Percentiles rank a stretch among this genome's conserved stretches.
Conservation (phyloP, 1,140 invertebrate species). For the Euura lappo region DNA sequence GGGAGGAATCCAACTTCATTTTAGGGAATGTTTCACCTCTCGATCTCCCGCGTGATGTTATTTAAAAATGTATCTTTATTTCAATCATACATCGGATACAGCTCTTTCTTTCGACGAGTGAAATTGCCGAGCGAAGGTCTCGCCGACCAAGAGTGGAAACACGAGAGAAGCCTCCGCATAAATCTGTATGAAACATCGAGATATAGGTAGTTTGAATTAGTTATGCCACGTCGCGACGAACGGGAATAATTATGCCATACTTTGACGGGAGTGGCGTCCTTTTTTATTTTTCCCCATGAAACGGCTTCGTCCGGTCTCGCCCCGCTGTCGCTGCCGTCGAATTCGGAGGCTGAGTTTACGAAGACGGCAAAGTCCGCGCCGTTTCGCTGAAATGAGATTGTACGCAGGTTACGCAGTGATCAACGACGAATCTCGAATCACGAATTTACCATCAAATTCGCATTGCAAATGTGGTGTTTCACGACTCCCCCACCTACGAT, state of each 20-base stretch:
- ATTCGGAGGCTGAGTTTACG: slow-evolving; percentile 97
- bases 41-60: too few relatives aligned
- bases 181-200: slow-evolving; percentile 62
- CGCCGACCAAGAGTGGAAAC: slow-evolving; percentile 92
- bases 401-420: slow-evolving; percentile 12
- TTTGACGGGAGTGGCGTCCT: slow-evolving; percentile 91
- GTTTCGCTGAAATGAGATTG: slow-evolving; percentile 75
- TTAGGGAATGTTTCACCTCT: too few relatives aligned
- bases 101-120: slow-evolving; percentile 39
- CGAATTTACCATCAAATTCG: slow-evolving; percentile 86
- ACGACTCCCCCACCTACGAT: slow-evolving; percentile 96
- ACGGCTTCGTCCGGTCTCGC: slow-evolving; percentile 97
- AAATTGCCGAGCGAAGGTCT: slow-evolving; percentile 87
- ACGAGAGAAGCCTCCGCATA: slow-evolving; percentile 95
- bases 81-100: slow-evolving; percentile 34
- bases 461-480: slow-evolving; percentile 99
- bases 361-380: slow-evolving; percentile 97
- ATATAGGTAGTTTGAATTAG: neutral
- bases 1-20: too few relatives aligned
- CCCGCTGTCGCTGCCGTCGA: slow-evolving; percentile 98
- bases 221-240: neutral
- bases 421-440: neutral
- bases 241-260: slow-evolving; percentile 49
- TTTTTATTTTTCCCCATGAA: slow-evolving; percentile 97
- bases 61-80: slow-evolving; percentile 14